phyloP scores from a whole-genome alignment of 2,888 invertebrate genomes.

The Hirtodrosophila histrioides region DNA sequence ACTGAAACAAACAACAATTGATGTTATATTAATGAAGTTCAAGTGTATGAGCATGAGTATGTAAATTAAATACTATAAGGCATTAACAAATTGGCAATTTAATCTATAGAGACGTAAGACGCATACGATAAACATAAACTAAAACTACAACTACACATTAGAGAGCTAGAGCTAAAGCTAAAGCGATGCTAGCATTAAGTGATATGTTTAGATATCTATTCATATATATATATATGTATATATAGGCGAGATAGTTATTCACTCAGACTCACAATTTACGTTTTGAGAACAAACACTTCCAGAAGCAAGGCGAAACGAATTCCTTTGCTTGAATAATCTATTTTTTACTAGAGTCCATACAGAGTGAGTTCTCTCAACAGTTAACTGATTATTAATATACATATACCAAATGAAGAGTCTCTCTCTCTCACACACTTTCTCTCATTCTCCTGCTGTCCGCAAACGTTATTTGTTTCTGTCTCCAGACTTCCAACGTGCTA shows the following conservation, averaged over 20 bases:
- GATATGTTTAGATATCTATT: slow-evolving; percentile 28
- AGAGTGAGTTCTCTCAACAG: slow-evolving; percentile 18
- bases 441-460: slow-evolving; percentile 6
- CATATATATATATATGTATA: slow-evolving; percentile 36
- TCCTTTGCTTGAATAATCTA: not conserved
- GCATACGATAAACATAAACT: slow-evolving; percentile 51
- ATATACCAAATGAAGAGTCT: slow-evolving; percentile 29
- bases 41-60: slow-evolving; percentile 22
- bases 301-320: not conserved
- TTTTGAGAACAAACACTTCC: slow-evolving; percentile 1
- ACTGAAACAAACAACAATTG: slow-evolving; percentile 1
- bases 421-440: slow-evolving; percentile 3
- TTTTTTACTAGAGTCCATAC: slow-evolving; percentile 22
- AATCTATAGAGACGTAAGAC: slow-evolving; percentile 50
- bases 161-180: slow-evolving; percentile 8
- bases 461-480: slow-evolving; percentile 14
- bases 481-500: slow-evolving; percentile 19
- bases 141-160: slow-evolving; percentile 16
- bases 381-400: slow-evolving; percentile 12
- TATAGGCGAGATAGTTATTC: slow-evolving; percentile 11
- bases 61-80: slow-evolving; percentile 59
- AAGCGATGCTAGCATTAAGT: slow-evolving; percentile 24
- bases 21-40: slow-evolving; percentile 1
- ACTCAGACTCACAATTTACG: slow-evolving; percentile 1
- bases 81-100: slow-evolving; percentile 58